Percentiles rank a stretch among this genome's conserved stretches.
These are phyloP conservation scores for Sycobia sp. DNA, from an alignment of 1,140 invertebrate genomes.

Conservation along the genomic window DNA sequence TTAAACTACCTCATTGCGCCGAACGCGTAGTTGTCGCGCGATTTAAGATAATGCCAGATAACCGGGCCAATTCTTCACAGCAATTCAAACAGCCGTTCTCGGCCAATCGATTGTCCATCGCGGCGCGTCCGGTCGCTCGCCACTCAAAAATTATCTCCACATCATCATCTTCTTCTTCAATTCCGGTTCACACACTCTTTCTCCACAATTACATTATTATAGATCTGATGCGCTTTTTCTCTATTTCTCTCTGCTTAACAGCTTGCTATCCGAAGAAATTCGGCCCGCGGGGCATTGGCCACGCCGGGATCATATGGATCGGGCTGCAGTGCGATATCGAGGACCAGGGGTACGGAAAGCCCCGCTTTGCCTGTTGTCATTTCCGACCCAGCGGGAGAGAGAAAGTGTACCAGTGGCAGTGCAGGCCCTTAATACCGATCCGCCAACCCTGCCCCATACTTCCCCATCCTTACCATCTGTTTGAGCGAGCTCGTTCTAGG, in stretches of 20 bases:
- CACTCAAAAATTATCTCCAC: not conserved
- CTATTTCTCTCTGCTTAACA: slow-evolving; percentile 58
- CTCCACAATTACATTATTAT: no score
- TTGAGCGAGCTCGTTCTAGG: no score
- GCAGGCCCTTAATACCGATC: no score
- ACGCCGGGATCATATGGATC: slow-evolving; percentile 71
- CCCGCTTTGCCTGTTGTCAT: slow-evolving; percentile 37
- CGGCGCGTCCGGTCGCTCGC: not conserved
- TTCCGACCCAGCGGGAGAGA: not conserved
- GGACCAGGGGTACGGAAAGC: slow-evolving; percentile 60
- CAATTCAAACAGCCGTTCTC: no score
- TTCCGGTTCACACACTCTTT: slow-evolving; percentile 5
- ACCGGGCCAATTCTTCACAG: no score
- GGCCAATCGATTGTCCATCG: no score
- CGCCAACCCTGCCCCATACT: no score
- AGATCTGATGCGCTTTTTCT: slow-evolving; percentile 56
- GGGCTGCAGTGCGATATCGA: slow-evolving; percentile 65
- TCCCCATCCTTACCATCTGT: no score
- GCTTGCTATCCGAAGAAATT: slow-evolving; percentile 75
- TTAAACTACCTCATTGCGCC: no score
- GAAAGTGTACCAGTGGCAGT: slow-evolving; percentile 4
- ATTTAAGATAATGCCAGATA: no score
- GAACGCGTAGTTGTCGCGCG: no score
- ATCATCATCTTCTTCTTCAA: not conserved
- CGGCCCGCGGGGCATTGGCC: slow-evolving; percentile 84